These are phyloP conservation scores for Drosophila ohnishii DNA, from an alignment of 1,140 invertebrate genomes.

Conservation along the genomic window DNA sequence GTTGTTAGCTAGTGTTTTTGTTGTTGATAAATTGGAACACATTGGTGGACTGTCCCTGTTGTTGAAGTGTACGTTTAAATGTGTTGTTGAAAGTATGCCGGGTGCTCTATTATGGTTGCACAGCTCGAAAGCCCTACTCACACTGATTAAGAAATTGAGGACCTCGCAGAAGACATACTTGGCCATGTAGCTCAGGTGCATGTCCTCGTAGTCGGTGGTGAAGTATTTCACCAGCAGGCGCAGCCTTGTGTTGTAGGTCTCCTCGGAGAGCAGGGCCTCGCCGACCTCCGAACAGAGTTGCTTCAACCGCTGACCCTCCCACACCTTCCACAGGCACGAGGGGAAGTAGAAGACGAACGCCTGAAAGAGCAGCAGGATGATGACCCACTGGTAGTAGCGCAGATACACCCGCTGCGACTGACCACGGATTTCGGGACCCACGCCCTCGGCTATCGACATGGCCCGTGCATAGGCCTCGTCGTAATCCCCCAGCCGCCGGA, in stretches of 20 bases:
- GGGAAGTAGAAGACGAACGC: conserved; percentile 89
- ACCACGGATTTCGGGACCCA: conserved; percentile 69
- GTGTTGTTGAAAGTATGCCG: not conserved
- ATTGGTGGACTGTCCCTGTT: not conserved
- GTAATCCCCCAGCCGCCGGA: conserved; percentile 41
- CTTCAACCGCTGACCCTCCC: conserved; percentile 88
- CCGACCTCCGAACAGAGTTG: conserved; percentile 84
- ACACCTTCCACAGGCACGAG: conserved; percentile 89
- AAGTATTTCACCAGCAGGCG: conserved; percentile 85
- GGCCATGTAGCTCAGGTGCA: conserved; percentile 88
- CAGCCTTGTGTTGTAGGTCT: conserved; percentile 85
- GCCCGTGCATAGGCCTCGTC: conserved; percentile 66
- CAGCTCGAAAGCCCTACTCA: conserved; percentile 81
- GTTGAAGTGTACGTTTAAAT: not conserved
- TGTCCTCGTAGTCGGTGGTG: conserved; percentile 84
- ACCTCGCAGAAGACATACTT: conserved; percentile 89
- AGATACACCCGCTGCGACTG: conserved; percentile 86
- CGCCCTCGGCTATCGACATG: conserved; percentile 67
- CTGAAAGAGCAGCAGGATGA: conserved; percentile 91
- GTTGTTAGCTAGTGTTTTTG: too few relatives aligned
- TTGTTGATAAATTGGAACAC: too few relatives aligned
- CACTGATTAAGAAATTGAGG: conserved; percentile 88
- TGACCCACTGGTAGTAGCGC: conserved; percentile 95
- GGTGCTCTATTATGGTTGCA: not conserved
- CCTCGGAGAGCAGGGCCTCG: conserved; percentile 74